Base-by-base conservation (phyloP, 1,140 invertebrate genomes). In the Papilio xuthus region DNA sequence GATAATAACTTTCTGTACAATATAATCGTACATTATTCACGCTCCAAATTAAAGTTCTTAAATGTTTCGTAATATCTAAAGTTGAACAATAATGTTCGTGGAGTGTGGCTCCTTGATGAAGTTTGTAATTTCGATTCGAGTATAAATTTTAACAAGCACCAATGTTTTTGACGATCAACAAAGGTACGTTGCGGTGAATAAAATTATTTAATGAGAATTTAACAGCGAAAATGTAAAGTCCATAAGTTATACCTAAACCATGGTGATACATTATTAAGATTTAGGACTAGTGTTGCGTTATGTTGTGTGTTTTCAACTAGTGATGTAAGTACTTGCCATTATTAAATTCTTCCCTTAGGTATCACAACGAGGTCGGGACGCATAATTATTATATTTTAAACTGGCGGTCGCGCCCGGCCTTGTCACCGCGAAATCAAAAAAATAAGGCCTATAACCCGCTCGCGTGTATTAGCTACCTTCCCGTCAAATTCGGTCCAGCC, bases 31-130 rank as follows among this genome's bases (percentile, higher is more conserved):
- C 28, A 75, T 73, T 73, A 75, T 56, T 75, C 73, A 75, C 73
- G 73, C 74, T 63, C 32, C 37, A 63, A 60, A 76, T 76, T 60
- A 76, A 76, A 76, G 50, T 76, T 76, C 74, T 76, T 76, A 60
- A 76, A 76, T 76, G 74, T 76, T 76, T 76, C 74, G 74, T 63
- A 76, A 76, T 76, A 76, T 60, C 74, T 76, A 41, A 76, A 76
- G 28, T 76, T 76, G 28, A 76, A 76, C 74, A 76, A 76, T 76
- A 76, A 76, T 76, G 74, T 32, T 60, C 28, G 53, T 32, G 74
- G 74, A 60, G 50, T 63, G 50, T 63, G 53, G 8, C 32, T 76
- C 32, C n/a, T 53, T 76, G 53, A 42, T 20, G 74, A 76, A 41
- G 53, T 76, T 76, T 63, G 53, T 13, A 42, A 76, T 53, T 76